Conservation (phyloP, 2,113 vertebrate genomes). For the Aix galericulata region DNA sequence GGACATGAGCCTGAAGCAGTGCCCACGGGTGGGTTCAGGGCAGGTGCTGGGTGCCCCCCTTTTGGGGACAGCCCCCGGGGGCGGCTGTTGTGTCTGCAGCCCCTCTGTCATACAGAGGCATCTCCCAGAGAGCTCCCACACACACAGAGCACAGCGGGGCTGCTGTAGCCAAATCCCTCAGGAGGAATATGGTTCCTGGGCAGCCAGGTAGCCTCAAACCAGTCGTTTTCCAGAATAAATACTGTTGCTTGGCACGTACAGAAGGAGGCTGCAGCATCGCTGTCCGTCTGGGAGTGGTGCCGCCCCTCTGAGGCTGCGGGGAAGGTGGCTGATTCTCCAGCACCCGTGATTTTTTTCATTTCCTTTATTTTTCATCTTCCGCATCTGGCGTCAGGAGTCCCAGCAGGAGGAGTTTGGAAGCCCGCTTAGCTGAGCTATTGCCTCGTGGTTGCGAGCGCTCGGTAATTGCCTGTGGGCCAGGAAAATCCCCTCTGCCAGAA, state of each 20-base stretch:
- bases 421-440: not conserved
- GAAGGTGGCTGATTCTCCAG: not conserved
- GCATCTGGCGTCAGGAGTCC: not conserved
- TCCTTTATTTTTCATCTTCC: not conserved
- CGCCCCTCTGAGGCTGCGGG: too few species aligned
- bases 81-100: rapidly evolving
- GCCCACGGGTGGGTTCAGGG: not conserved
- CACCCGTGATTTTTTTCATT: not conserved
- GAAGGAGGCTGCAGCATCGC: not conserved
- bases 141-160: not conserved
- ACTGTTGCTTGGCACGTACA: not conserved
- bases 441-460: not conserved
- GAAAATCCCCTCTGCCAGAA: not conserved
- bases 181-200: not conserved
- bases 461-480: not conserved
- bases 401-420: not conserved
- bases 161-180: too few species aligned
- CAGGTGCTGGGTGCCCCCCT: too few species aligned
- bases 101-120: too few species aligned
- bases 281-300: not conserved
- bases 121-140: too few species aligned
- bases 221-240: not conserved
- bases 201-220: not conserved
- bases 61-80: not conserved
- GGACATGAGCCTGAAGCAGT: not conserved